Conservation (phyloP, 2,113 vertebrate genomes). For the Turdus rufiventris region DNA sequence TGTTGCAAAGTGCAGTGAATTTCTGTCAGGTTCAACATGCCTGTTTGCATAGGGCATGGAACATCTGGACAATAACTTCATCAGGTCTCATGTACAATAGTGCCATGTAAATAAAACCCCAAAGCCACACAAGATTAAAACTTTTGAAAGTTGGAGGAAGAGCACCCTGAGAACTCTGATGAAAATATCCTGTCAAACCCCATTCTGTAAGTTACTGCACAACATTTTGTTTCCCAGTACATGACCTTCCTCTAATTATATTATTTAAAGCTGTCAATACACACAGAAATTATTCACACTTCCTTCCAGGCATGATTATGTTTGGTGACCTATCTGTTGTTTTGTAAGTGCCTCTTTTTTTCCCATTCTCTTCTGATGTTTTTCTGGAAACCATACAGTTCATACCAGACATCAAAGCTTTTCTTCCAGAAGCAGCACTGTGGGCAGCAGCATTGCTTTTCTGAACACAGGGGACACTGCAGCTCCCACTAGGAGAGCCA, state of each 20-base stretch:
- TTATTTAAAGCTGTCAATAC: constrained; percentile 1
- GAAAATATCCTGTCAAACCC: neutral
- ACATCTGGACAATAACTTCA: neutral
- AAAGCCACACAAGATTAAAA: neutral
- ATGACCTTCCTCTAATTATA: neutral
- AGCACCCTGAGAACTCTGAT: neutral
- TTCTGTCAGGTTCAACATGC: neutral
- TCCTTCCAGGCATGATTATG: neutral
- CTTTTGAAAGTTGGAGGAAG: neutral
- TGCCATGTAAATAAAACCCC: neutral
- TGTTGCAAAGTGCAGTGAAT: neutral
- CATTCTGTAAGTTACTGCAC: neutral
- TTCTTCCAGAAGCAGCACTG: neutral
- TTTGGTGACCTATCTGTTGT: neutral
- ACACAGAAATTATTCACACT: neutral
- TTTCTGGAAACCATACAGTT: neutral
- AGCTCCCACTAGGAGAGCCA: neutral
- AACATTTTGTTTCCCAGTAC: neutral
- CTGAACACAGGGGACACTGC: neutral
- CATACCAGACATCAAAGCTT: neutral
- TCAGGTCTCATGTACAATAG: neutral
- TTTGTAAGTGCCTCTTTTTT: neutral
- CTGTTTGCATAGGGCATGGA: neutral
- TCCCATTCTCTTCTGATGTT: neutral
- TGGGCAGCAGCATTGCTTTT: neutral